Evolutionary conservation across 1,140 invertebrate species (phyloP).

Genomic region (Archivesica marissinica): DNA sequence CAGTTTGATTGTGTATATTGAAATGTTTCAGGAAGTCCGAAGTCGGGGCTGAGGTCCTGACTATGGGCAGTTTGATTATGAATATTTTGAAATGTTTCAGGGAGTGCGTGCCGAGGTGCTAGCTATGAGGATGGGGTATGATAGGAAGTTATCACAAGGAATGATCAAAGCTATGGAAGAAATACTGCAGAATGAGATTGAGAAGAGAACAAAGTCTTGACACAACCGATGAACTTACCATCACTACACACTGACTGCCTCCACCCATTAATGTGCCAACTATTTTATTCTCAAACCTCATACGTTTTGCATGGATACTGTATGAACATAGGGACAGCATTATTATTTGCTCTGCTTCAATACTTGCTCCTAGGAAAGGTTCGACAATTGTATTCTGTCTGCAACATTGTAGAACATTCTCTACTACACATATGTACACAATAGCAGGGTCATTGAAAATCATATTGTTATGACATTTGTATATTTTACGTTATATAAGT

Average conservation of each 20-base stretch:
- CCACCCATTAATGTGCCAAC: not conserved
- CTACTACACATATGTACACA: no score
- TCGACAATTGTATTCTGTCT: no score
- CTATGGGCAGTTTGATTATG: no score
- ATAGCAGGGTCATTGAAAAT: no score
- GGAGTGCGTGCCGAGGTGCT: conserved; percentile 68
- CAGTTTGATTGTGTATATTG: no score
- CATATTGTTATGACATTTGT: no score
- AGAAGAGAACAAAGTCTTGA: conserved; percentile 60
- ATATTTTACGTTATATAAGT: no score
- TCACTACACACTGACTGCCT: not conserved
- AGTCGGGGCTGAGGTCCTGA: no score
- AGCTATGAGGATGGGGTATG: conserved; percentile 70
- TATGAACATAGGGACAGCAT: no score
- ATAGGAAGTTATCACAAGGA: conserved; percentile 59
- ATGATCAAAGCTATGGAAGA: conserved; percentile 71
- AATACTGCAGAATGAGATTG: conserved; percentile 71
- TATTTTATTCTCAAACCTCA: not conserved
- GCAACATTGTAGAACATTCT: no score
- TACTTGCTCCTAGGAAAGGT: no score
- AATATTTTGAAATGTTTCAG: conserved; percentile 60
- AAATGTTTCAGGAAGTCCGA: not conserved
- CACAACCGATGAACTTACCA: not conserved
- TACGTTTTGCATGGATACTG: not conserved
- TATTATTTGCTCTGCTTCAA: no score